These are phyloP conservation scores for Mylabris phalerata DNA, from an alignment of 1,140 invertebrate species.

Conservation along the genomic window DNA sequence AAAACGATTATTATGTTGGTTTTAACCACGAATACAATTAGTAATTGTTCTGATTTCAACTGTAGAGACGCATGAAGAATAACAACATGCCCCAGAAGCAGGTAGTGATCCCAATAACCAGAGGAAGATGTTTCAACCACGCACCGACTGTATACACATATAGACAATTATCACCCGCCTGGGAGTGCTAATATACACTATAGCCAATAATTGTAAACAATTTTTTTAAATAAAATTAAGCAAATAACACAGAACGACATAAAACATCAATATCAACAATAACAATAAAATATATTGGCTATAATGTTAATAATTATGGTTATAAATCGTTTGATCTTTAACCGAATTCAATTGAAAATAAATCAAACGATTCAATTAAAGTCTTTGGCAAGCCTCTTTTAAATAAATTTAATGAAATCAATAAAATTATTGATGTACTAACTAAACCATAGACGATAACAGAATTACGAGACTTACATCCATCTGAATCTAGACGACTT, in stretches of 20 bases:
- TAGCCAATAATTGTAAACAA: neutral
- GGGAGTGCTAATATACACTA: constrained; percentile 41
- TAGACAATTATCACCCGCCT: constrained; percentile 39
- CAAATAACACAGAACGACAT: neutral
- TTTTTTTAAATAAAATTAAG: neutral
- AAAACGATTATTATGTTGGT: too few species aligned
- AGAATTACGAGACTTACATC: constrained; percentile 61
- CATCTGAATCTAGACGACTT: constrained; percentile 71
- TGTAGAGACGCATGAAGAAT: constrained; percentile 43
- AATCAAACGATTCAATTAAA: constrained; percentile 25
- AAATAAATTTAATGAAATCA: constrained; percentile 14
- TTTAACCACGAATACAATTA: too few species aligned
- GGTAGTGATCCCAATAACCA: constrained; percentile 59
- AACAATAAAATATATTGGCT: constrained; percentile 12
- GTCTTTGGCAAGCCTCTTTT: constrained; percentile 7
- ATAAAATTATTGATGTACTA: constrained; percentile 22
- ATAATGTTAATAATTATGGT: constrained; percentile 15
- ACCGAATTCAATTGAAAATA: constrained; percentile 18
- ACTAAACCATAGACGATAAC: constrained; percentile 10
- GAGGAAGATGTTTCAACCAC: constrained; percentile 49
- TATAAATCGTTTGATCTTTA: constrained; percentile 16
- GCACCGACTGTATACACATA: constrained; percentile 39
- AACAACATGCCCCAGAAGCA: constrained; percentile 69
- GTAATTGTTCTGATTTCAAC: constrained; percentile 24
- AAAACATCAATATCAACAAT: neutral